Evolutionary conservation across 1,140 invertebrate species (phyloP).

Genomic region (Sarcophaga bullata): DNA sequence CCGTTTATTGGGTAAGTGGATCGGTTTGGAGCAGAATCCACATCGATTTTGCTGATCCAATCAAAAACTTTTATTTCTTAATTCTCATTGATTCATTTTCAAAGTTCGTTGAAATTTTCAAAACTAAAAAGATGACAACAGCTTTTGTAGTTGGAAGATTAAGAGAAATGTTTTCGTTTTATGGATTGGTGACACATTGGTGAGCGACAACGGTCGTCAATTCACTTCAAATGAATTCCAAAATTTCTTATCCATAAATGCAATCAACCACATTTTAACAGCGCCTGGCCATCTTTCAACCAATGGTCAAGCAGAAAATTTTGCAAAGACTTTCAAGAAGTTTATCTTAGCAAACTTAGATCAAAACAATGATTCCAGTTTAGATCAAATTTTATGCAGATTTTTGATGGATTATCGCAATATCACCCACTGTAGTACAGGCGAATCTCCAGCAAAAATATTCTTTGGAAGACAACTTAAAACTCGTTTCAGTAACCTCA

Average conservation of each 20-base stretch:
- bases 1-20: too few species aligned
- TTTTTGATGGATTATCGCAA: background rate
- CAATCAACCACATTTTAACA: background rate
- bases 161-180: background rate
- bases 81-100: background rate
- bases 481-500: conserved; percentile 8
- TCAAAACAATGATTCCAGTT: conserved; percentile 27
- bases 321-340: background rate
- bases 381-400: background rate
- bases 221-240: conserved; percentile 9
- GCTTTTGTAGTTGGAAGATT: background rate
- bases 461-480: conserved; percentile 24
- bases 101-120: background rate
- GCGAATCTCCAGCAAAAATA: conserved; percentile 22
- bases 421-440: conserved; percentile 14
- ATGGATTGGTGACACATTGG: background rate
- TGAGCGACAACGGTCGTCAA: background rate
- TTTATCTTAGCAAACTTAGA: background rate
- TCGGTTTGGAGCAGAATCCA: background rate
- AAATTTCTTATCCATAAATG: background rate
- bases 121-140: too few species aligned
- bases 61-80: background rate
- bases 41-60: background rate
- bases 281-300: background rate
- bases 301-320: background rate